These are phyloP conservation scores for Aporrectodea caliginosa DNA, from an alignment of 1,140 invertebrate genomes.

Conservation along the genomic window DNA sequence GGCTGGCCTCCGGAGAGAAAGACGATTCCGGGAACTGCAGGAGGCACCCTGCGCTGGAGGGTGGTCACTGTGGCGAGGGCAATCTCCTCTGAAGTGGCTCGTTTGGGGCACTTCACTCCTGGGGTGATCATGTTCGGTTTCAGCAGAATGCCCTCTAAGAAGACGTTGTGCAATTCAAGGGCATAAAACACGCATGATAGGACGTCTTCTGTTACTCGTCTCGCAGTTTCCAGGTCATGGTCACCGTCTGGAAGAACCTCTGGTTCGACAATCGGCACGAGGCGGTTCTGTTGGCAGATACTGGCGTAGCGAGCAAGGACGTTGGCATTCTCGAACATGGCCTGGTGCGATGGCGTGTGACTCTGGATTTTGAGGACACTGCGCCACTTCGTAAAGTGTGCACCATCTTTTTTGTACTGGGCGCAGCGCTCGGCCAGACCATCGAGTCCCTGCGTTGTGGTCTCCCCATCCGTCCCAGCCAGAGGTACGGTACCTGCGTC, in stretches of 20 bases:
- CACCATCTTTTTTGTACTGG: conserved; percentile 97
- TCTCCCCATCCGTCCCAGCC: conserved; percentile 81
- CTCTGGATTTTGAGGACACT: conserved; percentile 91
- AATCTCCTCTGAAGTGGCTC: conserved; percentile 71
- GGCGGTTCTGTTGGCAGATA: conserved; percentile 90
- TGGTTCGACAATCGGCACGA: conserved; percentile 96
- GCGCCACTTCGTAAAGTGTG: conserved; percentile 97
- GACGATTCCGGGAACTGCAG: conserved; percentile 63
- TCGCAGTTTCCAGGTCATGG: conserved; percentile 85
- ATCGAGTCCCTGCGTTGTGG: conserved; percentile 79
- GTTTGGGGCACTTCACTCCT: conserved; percentile 69
- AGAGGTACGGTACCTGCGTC: conserved; percentile 59
- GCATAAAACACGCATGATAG: conserved; percentile 94
- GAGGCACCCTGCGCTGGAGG: conserved; percentile 59
- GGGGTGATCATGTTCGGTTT: conserved; percentile 98
- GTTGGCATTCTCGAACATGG: conserved; percentile 90
- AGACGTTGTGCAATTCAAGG: conserved; percentile 91
- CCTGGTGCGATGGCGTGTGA: conserved; percentile 80
- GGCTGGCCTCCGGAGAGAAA: conserved; percentile 96
- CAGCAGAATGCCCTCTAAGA: conserved; percentile 90
- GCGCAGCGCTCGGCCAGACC: conserved; percentile 88
- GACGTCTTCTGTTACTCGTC: conserved; percentile 65
- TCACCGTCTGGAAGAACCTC: conserved; percentile 83
- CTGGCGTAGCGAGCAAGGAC: conserved; percentile 94
- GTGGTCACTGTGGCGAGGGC: conserved; percentile 80